Percentiles rank a stretch among this genome's conserved stretches.
Conservation (phyloP, 2,888 invertebrate species). For the Pimpla rufipes region DNA sequence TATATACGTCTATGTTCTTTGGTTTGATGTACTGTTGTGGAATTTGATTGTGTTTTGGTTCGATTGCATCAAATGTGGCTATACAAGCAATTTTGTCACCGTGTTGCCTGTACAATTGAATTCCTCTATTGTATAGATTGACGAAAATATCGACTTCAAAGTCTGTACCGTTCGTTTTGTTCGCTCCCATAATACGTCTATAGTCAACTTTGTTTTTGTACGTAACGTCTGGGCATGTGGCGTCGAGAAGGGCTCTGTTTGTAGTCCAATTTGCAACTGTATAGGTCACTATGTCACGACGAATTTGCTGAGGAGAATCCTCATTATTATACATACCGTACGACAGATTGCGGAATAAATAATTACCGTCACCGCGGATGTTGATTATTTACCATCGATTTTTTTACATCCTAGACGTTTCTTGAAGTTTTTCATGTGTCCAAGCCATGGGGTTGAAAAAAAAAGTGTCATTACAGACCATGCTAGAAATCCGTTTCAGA, state of each 20-base stretch:
- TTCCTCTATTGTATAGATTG: slow-evolving; percentile 12
- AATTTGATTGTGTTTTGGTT: not conserved
- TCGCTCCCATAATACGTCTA: not conserved
- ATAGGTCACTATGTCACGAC: slow-evolving; percentile 6
- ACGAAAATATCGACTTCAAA: slow-evolving; percentile 35
- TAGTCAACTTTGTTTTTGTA: slow-evolving; percentile 18
- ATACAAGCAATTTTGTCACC: not conserved
- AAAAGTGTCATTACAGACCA: too few species aligned
- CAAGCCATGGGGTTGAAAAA: too few species aligned
- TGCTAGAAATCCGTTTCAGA: too few species aligned
- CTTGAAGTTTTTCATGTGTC: not conserved
- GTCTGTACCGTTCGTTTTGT: slow-evolving; percentile 28
- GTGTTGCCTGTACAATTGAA: not conserved
- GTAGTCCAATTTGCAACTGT: slow-evolving; percentile 8
- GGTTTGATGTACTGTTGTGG: not conserved
- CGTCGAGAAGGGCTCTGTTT: slow-evolving; percentile 10
- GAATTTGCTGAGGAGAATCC: slow-evolving; percentile 9
- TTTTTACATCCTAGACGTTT: not conserved
- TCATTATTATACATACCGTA: slow-evolving; percentile 24
- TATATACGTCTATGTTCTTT: too few species aligned
- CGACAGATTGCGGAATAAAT: slow-evolving; percentile 44
- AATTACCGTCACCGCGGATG: slow-evolving; percentile 41
- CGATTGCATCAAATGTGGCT: not conserved
- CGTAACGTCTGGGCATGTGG: not conserved
- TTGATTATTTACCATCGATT: slow-evolving; percentile 16